Conservation (phyloP, 2,888 invertebrate genomes). For the Schizotus pectinicornis region DNA sequence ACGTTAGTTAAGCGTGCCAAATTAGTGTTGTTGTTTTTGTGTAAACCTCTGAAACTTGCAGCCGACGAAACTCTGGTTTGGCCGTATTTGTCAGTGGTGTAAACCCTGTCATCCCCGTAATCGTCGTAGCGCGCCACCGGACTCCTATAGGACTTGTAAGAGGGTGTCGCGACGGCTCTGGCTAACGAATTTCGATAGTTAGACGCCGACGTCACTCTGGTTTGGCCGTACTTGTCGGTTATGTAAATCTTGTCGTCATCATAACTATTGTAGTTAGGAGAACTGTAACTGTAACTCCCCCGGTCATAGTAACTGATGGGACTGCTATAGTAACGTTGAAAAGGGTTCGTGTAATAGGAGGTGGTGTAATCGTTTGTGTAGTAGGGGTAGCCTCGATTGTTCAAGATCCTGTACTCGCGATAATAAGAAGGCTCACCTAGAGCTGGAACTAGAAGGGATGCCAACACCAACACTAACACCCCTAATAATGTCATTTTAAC, state of each 20-base stretch:
- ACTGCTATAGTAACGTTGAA: conserved; percentile 12
- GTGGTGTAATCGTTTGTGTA: conserved; percentile 35
- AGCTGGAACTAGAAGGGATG: conserved; percentile 14
- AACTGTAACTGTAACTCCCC: not conserved
- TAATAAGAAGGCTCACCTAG: conserved; percentile 47
- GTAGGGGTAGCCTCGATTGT: conserved; percentile 25
- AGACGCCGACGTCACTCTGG: too few relatives aligned
- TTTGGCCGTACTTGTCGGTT: not conserved
- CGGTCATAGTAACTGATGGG: too few relatives aligned
- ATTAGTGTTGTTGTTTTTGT: not conserved
- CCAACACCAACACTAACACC: conserved; percentile 6
- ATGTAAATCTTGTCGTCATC: conserved; percentile 3
- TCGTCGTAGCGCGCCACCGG: conserved; percentile 17
- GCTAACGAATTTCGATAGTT: too few relatives aligned
- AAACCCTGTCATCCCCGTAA: conserved; percentile 48
- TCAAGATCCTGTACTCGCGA: conserved; percentile 35
- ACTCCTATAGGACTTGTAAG: conserved; percentile 2
- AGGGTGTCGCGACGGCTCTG: not conserved
- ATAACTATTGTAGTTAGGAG: not conserved
- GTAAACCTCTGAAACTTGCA: conserved; percentile 38
- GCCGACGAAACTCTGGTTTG: conserved; percentile 46
- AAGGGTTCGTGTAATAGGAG: conserved; percentile 37
- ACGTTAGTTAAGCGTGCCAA: not conserved
- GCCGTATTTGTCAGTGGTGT: conserved; percentile 55
- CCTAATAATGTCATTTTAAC: conserved; percentile 3